phyloP scores from a whole-genome alignment of 1,140 invertebrate species.

The Pinna nobilis region DNA sequence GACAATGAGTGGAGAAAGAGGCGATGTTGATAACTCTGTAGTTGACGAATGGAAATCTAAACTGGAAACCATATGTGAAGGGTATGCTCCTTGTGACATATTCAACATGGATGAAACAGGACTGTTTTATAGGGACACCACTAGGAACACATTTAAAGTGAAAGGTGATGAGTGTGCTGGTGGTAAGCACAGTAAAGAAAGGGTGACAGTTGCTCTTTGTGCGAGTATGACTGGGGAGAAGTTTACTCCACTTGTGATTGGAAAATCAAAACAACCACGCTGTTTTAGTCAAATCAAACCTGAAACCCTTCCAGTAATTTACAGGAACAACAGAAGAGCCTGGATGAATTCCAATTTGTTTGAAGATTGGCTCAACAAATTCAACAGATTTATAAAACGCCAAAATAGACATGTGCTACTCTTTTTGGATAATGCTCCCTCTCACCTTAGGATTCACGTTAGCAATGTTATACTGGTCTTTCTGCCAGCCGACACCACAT shows the following conservation, averaged over 20 bases:
- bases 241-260: slow-evolving; percentile 33
- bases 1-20: slow-evolving; percentile 35
- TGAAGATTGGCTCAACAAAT: slow-evolving; percentile 5
- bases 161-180: slow-evolving; percentile 23
- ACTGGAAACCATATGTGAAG: slow-evolving; percentile 26
- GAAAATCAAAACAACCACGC: slow-evolving; percentile 33
- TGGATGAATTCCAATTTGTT: slow-evolving; percentile 37
- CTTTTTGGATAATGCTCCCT: slow-evolving; percentile 28
- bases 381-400: slow-evolving; percentile 11
- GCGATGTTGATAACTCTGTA: slow-evolving; percentile 11
- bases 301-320: slow-evolving; percentile 36
- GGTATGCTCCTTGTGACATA: slow-evolving; percentile 42
- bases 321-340: slow-evolving; percentile 36
- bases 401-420: slow-evolving; percentile 29
- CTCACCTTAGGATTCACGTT: slow-evolving; percentile 3
- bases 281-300: slow-evolving; percentile 38
- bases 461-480: slow-evolving; percentile 19
- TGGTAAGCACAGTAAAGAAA: slow-evolving; percentile 47
- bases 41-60: slow-evolving; percentile 33
- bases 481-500: slow-evolving; percentile 5
- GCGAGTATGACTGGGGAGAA: slow-evolving; percentile 42
- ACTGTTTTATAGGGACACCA: slow-evolving; percentile 14
- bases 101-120: slow-evolving; percentile 53
- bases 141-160: slow-evolving; percentile 25
- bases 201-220: slow-evolving; percentile 46